These are phyloP conservation scores for Percina caprodes DNA, from an alignment of 2,113 vertebrate genomes.

Conservation along the genomic window DNA sequence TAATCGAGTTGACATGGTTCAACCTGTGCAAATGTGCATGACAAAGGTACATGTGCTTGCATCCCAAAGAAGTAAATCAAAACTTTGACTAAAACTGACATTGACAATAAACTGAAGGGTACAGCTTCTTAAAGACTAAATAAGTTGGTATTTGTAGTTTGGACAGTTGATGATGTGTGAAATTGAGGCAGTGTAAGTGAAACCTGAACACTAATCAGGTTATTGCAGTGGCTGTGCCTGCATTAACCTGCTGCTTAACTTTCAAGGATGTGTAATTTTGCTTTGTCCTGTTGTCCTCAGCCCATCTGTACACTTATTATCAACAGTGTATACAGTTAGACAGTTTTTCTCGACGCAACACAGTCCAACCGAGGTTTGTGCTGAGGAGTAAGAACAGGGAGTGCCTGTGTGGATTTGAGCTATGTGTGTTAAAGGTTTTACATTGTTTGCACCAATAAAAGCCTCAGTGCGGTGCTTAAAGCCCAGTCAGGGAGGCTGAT, in stretches of 20 bases:
- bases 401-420: neutral
- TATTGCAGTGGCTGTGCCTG: neutral
- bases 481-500: slow-evolving; percentile 16
- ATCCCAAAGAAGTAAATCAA: neutral
- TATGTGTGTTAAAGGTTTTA: slow-evolving; percentile 3
- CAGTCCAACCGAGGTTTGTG: slow-evolving; percentile 27
- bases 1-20: neutral
- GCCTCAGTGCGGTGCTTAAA: neutral
- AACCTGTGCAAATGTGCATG: neutral
- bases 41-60: neutral
- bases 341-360: neutral
- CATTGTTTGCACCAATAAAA: slow-evolving; percentile 34
- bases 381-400: neutral
- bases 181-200: neutral
- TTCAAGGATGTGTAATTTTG: neutral
- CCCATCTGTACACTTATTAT: neutral
- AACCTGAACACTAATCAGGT: neutral
- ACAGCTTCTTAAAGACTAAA: neutral
- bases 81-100: neutral
- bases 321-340: neutral
- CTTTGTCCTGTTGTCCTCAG: neutral
- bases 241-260: neutral
- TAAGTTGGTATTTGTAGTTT: neutral
- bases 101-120: neutral
- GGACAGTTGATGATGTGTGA: neutral